Percentiles rank a stretch among this genome's conserved stretches.
Conservation (phyloP, 2,888 invertebrate species). For the Temnothorax rugatulus region DNA sequence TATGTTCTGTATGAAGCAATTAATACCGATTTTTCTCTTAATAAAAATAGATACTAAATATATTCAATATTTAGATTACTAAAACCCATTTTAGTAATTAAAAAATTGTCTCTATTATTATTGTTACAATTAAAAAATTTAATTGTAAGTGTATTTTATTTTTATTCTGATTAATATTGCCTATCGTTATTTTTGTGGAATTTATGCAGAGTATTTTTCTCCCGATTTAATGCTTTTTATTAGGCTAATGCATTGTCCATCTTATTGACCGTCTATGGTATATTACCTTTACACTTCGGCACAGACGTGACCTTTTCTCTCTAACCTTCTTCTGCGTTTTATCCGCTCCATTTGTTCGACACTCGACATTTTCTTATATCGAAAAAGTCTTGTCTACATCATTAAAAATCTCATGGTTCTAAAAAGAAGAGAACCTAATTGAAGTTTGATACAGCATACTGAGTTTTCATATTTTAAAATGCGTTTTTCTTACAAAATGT, state of each 20-base stretch:
- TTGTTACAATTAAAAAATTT: background rate
- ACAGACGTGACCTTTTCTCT: conserved; percentile 49
- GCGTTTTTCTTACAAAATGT: background rate
- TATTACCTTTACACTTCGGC: conserved; percentile 33
- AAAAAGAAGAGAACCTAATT: background rate
- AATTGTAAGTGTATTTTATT: background rate
- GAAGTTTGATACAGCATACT: background rate
- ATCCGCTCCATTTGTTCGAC: conserved; percentile 53
- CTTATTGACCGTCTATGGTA: conserved; percentile 11
- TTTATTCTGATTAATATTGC: background rate
- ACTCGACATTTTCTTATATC: conserved; percentile 38
- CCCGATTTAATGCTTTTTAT: conserved; percentile 9
- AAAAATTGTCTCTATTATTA: background rate
- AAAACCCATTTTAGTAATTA: background rate
- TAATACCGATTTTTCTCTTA: background rate
- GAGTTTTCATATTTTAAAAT: background rate
- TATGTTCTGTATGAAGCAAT: background rate
- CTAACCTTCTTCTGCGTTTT: conserved; percentile 49
- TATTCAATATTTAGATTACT: background rate
- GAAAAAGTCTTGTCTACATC: background rate
- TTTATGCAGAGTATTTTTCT: background rate
- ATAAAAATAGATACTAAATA: background rate
- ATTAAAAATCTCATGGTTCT: conserved; percentile 13
- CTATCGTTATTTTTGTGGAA: background rate
- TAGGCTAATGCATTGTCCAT: background rate